Conservation (phyloP, 2,113 vertebrate species). For the Rhinogobius similis region DNA sequence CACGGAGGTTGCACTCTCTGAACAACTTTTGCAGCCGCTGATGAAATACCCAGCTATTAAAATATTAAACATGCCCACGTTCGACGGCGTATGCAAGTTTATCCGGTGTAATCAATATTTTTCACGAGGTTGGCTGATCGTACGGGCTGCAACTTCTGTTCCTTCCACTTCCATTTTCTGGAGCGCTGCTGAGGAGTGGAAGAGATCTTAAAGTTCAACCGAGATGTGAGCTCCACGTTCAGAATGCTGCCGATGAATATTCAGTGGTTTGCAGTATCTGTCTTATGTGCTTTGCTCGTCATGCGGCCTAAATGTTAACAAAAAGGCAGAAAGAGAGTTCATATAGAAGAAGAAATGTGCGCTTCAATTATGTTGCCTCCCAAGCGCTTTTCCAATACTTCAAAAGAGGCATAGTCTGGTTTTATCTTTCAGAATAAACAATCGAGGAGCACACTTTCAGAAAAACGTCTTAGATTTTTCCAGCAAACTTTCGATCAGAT, state of each 20-base stretch:
- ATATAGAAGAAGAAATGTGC: too few species aligned
- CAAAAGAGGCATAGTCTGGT: too few species aligned
- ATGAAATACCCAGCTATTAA: slow-evolving; percentile 71
- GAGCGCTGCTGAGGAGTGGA: slow-evolving; percentile 1
- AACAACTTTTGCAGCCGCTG: slow-evolving; percentile 58
- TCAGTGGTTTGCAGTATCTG: background rate
- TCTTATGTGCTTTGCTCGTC: background rate
- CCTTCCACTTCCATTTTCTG: slow-evolving; percentile 2
- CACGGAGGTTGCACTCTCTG: slow-evolving; percentile 55
- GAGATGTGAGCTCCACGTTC: background rate
- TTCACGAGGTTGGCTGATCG: slow-evolving; percentile 47
- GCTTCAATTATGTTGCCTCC: background rate
- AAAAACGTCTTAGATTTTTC: too few species aligned
- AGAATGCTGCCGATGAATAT: background rate
- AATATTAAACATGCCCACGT: slow-evolving; percentile 66
- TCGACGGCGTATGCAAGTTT: slow-evolving; percentile 56
- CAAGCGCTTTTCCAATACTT: too few species aligned
- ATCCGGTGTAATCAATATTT: slow-evolving; percentile 66
- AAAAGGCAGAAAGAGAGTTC: background rate
- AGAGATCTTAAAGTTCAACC: background rate
- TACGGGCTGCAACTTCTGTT: slow-evolving; percentile 28
- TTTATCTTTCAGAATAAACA: too few species aligned
- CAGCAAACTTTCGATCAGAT: too few species aligned
- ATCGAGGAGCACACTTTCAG: too few species aligned
- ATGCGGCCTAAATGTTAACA: background rate